phyloP scores from a whole-genome alignment of 2,888 invertebrate genomes.

The Aquatica leii region DNA sequence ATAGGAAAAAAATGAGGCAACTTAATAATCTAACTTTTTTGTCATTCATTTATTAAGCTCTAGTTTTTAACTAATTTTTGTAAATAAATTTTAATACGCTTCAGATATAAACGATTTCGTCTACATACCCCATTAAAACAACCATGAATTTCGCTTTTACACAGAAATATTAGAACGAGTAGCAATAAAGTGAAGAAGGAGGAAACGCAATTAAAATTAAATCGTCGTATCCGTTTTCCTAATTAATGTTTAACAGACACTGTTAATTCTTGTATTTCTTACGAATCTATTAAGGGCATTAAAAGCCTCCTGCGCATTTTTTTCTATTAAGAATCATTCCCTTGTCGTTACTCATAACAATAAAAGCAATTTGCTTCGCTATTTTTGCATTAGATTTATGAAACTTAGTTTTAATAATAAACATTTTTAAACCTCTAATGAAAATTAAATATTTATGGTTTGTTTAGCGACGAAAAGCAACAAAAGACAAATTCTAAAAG shows the following conservation, averaged over 20 bases:
- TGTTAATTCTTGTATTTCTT: conserved; percentile 30
- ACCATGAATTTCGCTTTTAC: too few relatives aligned
- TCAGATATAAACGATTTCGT: too few relatives aligned
- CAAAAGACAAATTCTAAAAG: conserved; percentile 6
- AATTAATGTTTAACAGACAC: conserved; percentile 25
- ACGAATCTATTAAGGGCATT: conserved; percentile 25
- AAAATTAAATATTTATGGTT: conserved; percentile 23
- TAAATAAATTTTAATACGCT: too few relatives aligned
- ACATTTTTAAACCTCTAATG: conserved; percentile 9
- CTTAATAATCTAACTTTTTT: too few relatives aligned
- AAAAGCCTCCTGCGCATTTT: conserved; percentile 17
- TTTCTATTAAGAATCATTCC: too few relatives aligned
- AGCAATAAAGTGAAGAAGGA: background rate
- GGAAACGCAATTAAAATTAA: conserved; percentile 31
- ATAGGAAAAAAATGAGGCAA: too few relatives aligned
- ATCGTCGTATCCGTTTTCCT: conserved; percentile 30
- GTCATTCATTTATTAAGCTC: too few relatives aligned
- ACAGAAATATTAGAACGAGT: too few relatives aligned
- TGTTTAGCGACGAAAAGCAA: conserved; percentile 1
- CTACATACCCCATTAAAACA: too few relatives aligned
- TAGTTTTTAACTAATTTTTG: too few relatives aligned
- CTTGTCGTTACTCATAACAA: too few relatives aligned
- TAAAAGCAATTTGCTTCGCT: background rate
- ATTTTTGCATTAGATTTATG: conserved; percentile 1
- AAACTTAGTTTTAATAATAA: conserved; percentile 2